Evolutionary conservation across 1,140 invertebrate species (phyloP), one percentile per base, ranked within the genome.

Genomic region (Euwallacea fornicatus): DNA sequence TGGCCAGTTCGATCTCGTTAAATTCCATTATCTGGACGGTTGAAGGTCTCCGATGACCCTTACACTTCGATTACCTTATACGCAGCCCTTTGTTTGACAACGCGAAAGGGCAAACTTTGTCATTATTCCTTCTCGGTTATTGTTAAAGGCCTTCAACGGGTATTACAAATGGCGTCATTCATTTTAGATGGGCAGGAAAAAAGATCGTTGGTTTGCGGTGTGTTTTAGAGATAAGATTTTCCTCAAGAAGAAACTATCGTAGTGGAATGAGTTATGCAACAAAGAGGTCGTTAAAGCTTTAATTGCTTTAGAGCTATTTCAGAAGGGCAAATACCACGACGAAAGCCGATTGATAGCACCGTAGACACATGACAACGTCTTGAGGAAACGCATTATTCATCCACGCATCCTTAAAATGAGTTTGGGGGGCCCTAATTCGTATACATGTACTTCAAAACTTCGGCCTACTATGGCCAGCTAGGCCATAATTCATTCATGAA

Each of bases 61-160:
- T 50, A 50, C 46, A 50, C 46, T 50, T 50, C 46, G 46, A 50
- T 50, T 50, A 50, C 46, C 46, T 50, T 50, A 50, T 6, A 13
- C 46, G 46, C 9, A 11, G 9, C 9, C 46, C 46, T 11, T 50
- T 50, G 46, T 50, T 50, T 50, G 46, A 50, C 46, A 50, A 50
- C 46, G 21, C 21, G 46, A 50, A 4, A 50, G 46, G 46, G 46
- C 46, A 2, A 13, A 50, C 46, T 50, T 50, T 50, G 46, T 50
- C 46, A 13, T 50, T 13, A 50, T 50, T 50, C 46, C 46, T 50
- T 11, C 46, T 50, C 46, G 46, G 46, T 50, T 50, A 50, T 50
- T 50, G 6, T 50, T 50, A 50, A 50, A 50, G 46, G 46, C 46
- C 13, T 50, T 13, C 2, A 13, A 50, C 46, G 46, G 2, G 46